Conservation (phyloP, 2,888 invertebrate species). For the Pterostichus niger region DNA sequence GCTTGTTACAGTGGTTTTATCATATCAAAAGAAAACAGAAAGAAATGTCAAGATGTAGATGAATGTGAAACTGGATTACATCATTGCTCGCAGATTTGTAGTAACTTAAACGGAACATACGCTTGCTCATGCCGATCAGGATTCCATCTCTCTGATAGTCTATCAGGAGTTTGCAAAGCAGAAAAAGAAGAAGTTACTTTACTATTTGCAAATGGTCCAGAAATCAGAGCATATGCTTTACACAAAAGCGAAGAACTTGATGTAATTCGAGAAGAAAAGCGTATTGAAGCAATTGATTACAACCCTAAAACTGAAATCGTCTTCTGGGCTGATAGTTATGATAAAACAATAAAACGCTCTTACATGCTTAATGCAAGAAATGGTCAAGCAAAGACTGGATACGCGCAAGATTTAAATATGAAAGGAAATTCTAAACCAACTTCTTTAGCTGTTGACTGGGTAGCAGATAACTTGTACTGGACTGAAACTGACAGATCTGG, state of each 20-base stretch:
- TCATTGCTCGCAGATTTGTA: constrained; percentile 96
- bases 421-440: constrained; percentile 91
- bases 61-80: constrained; percentile 91
- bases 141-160: constrained; percentile 86
- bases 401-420: constrained; percentile 92
- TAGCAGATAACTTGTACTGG: constrained; percentile 96
- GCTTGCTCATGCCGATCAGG: constrained; percentile 92
- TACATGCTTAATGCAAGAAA: constrained; percentile 90
- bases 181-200: constrained; percentile 83
- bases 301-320: constrained; percentile 91
- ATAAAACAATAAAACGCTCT: constrained; percentile 93
- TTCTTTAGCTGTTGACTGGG: constrained; percentile 95
- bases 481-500: constrained; percentile 90
- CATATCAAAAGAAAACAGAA: constrained; percentile 88
- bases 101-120: constrained; percentile 94
- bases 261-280: constrained; percentile 90
- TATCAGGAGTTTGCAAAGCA: constrained; percentile 91
- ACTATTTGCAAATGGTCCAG: constrained; percentile 90
- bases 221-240: constrained; percentile 87
- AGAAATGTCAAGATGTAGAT: constrained; percentile 92
- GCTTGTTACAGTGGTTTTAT: constrained; percentile 93
- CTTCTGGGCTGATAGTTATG: constrained; percentile 97
- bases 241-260: constrained; percentile 85
- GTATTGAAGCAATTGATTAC: constrained; percentile 95
- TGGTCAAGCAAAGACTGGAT: constrained; percentile 89